Evolutionary conservation across 1,140 invertebrate species (phyloP).

Genomic region (Polyergus mexicanus): DNA sequence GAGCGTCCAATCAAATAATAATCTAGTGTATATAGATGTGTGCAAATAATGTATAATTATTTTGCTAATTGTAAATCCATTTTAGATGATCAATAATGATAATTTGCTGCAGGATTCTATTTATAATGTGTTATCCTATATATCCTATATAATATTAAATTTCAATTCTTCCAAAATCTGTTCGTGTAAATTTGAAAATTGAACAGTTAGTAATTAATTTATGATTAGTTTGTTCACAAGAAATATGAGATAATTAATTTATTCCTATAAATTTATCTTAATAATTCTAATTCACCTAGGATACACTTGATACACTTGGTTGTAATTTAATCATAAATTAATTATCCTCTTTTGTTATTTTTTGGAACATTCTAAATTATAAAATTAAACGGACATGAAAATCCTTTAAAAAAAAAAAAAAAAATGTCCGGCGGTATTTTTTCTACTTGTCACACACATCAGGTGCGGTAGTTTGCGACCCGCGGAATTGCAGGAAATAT

Average conservation of each 20-base stretch:
- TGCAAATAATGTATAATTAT: not conserved
- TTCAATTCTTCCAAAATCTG: not conserved
- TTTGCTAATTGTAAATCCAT: no score
- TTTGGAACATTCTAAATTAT: not conserved
- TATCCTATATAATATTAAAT: no score
- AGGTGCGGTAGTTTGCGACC: conserved; percentile 38
- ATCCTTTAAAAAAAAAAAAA: not conserved
- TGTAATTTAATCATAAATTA: not conserved
- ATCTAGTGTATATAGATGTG: not conserved
- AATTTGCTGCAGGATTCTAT: no score
- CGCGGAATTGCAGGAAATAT: conserved; percentile 55
- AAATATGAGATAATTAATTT: no score
- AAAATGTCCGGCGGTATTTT: conserved; percentile 41
- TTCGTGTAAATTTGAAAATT: not conserved
- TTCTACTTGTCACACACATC: conserved; percentile 49
- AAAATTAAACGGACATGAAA: conserved; percentile 13
- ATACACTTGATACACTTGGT: no score
- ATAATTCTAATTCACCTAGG: no score
- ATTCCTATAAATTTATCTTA: no score
- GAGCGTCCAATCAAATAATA: not conserved
- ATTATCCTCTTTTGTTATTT: not conserved
- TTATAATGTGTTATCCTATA: no score
- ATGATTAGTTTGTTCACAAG: not conserved
- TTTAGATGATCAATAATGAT: no score
- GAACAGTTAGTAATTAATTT: not conserved